phyloP scores from a whole-genome alignment of 2,888 invertebrate genomes.

The Adelognathus sp. region DNA sequence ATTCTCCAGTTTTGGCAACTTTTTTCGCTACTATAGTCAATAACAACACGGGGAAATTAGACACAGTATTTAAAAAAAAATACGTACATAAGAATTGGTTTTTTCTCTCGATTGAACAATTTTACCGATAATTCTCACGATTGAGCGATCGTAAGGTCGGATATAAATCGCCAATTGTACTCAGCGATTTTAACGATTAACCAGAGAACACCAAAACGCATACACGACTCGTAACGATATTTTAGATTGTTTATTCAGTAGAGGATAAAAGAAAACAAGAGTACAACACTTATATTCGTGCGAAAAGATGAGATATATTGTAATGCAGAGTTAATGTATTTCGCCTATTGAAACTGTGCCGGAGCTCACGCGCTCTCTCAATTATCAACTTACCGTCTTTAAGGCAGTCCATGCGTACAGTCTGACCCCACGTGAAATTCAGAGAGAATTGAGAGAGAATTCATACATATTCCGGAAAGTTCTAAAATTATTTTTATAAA shows the following conservation, averaged over 20 bases:
- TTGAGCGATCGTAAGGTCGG: background rate
- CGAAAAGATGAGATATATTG: background rate
- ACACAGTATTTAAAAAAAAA: conserved; percentile 47
- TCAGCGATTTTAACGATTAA: conserved; percentile 27
- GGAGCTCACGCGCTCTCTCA: conserved; percentile 26
- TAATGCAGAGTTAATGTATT: conserved; percentile 15
- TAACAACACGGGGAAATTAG: conserved; percentile 24
- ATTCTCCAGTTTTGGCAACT: conserved; percentile 19
- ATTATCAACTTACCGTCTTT: conserved; percentile 27
- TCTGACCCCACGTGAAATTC: too few relatives aligned
- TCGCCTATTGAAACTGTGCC: conserved; percentile 28
- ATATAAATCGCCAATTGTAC: conserved; percentile 44
- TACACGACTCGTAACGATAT: conserved; percentile 24
- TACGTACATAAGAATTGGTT: conserved; percentile 32
- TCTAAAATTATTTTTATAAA: too few relatives aligned
- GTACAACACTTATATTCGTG: conserved; percentile 19
- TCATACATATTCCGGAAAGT: too few relatives aligned
- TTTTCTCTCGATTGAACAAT: conserved; percentile 33
- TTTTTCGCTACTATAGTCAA: conserved; percentile 53
- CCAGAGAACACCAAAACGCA: conserved; percentile 52
- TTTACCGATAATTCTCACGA: conserved; percentile 20
- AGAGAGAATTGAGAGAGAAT: too few relatives aligned
- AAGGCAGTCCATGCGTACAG: too few relatives aligned
- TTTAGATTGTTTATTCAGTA: conserved; percentile 48
- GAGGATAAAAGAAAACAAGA: conserved; percentile 33